phyloP scores from a whole-genome alignment of 2,797 vertebrate species.

The Sandelia bainsii region DNA sequence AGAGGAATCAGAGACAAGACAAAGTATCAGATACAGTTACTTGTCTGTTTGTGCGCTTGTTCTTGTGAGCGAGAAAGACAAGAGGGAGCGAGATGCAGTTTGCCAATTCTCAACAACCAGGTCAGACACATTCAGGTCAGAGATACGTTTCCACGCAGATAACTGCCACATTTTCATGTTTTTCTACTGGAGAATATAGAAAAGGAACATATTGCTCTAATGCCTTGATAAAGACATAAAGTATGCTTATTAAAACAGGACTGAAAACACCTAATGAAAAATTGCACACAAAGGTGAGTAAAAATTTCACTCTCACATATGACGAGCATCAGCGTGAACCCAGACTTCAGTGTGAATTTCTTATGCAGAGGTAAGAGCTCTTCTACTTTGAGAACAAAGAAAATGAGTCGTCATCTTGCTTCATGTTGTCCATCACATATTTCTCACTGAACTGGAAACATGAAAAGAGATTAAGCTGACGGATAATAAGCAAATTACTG shows the following conservation, averaged over 20 bases:
- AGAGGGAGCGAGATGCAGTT: conserved; percentile 40
- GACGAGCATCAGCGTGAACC: no score
- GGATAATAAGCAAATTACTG: not conserved
- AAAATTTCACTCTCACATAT: not conserved
- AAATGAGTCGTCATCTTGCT: not conserved
- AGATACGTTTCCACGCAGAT: conserved; percentile 51
- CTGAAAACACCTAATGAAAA: conserved; percentile 3
- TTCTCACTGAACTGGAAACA: not conserved
- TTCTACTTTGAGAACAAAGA: not conserved
- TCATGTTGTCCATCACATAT: not conserved
- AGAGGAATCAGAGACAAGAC: not conserved
- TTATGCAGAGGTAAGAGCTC: no score
- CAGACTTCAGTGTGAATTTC: not conserved
- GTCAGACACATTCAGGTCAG: conserved; percentile 80
- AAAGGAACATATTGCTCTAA: conserved; percentile 16
- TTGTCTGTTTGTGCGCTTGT: conserved; percentile 36
- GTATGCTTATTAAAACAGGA: conserved; percentile 15
- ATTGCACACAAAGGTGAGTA: not conserved
- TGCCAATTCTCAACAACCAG: conserved; percentile 73
- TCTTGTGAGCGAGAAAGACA: conserved; percentile 19
- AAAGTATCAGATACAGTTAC: conserved; percentile 12
- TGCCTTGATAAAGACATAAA: conserved; percentile 34
- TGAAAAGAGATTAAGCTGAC: not conserved
- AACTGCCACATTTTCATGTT: conserved; percentile 42
- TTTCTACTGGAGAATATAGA: conserved; percentile 34